Base-by-base conservation (phyloP, 2,113 vertebrate genomes). In the Maccullochella peelii region DNA sequence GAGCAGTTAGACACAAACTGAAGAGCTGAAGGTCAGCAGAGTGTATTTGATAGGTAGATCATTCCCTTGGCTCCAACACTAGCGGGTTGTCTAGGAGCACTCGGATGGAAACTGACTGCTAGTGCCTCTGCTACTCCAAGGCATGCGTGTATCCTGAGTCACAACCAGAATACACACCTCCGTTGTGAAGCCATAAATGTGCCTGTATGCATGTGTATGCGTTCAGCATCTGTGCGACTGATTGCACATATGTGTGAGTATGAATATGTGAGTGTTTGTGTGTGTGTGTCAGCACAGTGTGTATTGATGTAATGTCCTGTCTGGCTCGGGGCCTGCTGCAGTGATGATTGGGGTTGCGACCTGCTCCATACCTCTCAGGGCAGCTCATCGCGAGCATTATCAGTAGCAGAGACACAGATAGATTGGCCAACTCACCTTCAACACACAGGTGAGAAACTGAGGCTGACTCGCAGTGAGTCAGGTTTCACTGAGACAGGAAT, bases 51-150 rank as follows among this genome's bases (percentile, higher is more conserved):
- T 82, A 73, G 82, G 83, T 88, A 82, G 79, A 91, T 90, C 57
- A 77, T 88, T 89, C 67, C 79, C 47, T 33, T 33, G 61, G 75
- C 65, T 84, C 75, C 52, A 65, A 89, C 86, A 92, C 84, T 80
- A 49, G 86, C 81, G 27, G 61, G 62, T 88, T 93, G 90, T 94
- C 58, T 81, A 6, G 59, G 87, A 81, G 86, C 83, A 63, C 42
- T 91, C 63, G 14, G 42, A 86, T 62, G 79, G 89, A 94, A 93
- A 91, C 65, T 52, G 63, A 36, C 69, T 65, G 68, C 62, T n/a
- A 11, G 44, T 61, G 49, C 62, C 52, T 59, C 57, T 0, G 0
- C 25, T 66, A 20, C 67, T 20, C 67, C 20, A n/a, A 78, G 66
- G 69, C 30, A 50, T 67, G 82, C 47, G 73, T 88, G 70, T 70